These are phyloP conservation scores for Furnarius figulus DNA, from an alignment of 2,113 vertebrate genomes.

Conservation along the genomic window DNA sequence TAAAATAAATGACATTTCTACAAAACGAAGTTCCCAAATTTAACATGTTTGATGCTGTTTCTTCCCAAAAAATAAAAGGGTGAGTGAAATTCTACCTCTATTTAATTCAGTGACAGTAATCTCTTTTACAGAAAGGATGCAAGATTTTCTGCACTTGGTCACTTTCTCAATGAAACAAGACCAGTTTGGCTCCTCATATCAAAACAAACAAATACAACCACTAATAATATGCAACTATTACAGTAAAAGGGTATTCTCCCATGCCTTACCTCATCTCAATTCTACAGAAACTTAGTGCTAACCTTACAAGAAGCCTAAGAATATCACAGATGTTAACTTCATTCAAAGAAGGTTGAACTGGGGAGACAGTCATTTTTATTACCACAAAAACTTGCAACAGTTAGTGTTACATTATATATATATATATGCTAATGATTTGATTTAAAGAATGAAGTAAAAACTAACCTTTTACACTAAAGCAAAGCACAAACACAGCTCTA, in stretches of 20 bases:
- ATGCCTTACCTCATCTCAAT: background rate
- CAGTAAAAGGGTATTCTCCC: background rate
- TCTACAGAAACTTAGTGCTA: background rate
- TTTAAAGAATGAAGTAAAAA: background rate
- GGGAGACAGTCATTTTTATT: background rate
- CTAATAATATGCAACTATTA: background rate
- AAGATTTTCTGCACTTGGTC: background rate
- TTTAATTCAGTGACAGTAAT: background rate
- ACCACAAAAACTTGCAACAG: background rate
- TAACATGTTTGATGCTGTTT: background rate
- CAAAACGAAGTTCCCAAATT: background rate
- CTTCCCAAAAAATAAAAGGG: background rate
- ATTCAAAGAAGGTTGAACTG: background rate
- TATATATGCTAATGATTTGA: background rate
- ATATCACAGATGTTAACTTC: background rate
- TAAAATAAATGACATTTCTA: background rate
- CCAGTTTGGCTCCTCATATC: background rate
- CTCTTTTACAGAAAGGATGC: background rate
- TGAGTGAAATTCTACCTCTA: background rate
- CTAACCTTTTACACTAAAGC: background rate
- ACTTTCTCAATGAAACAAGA: background rate
- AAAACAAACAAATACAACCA: background rate
- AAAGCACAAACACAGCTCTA: background rate
- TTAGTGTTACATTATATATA: background rate
- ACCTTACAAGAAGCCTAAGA: background rate